Base-by-base conservation (phyloP, 2,888 invertebrate species). In the Prionchulus punctatus region DNA sequence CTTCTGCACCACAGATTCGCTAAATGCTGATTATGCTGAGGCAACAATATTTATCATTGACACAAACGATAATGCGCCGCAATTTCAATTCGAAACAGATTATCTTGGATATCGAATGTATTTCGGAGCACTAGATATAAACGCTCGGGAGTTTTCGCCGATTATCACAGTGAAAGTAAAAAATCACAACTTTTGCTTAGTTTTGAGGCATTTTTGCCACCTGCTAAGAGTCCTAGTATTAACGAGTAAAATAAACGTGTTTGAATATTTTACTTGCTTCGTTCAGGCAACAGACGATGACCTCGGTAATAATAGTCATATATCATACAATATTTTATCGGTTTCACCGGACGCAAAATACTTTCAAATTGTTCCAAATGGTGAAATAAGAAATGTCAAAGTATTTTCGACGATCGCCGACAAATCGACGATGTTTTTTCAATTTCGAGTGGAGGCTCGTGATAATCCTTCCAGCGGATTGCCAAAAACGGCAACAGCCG, bases 1-100 rank as follows among this genome's bases (percentile, higher is more conserved):
- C n/a, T n/a, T n/a, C n/a, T n/a, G n/a, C n/a, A n/a, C n/a, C n/a
- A n/a, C n/a, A n/a, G n/a, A n/a, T n/a, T n/a, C n/a, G n/a, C n/a
- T n/a, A n/a, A n/a, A n/a, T n/a, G n/a, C n/a, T n/a, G n/a, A n/a
- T n/a, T n/a, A n/a, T n/a, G n/a, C n/a, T n/a, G n/a, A n/a, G n/a
- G n/a, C n/a, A n/a, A n/a, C n/a, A n/a, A n/a, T n/a, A n/a, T n/a
- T n/a, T n/a, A n/a, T n/a, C 1, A 59, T 66, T 69, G 96, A 96
- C 70, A 82, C 87, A 27, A 96, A 96, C 73, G 96, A 96, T 77
- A 94, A 94, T 73, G 78, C 84, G 0, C 96, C 96, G 12, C 82
- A 83, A 67, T 96, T 96, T 69, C 84, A 85, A 25, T 67, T 60
- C 48, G 23, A 28, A 30, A 2, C 30, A 15, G 18, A n/a, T 7